Percentiles rank a stretch among this genome's conserved stretches.
phyloP scores from a whole-genome alignment of 2,888 invertebrate genomes.

The Dicycla oo region DNA sequence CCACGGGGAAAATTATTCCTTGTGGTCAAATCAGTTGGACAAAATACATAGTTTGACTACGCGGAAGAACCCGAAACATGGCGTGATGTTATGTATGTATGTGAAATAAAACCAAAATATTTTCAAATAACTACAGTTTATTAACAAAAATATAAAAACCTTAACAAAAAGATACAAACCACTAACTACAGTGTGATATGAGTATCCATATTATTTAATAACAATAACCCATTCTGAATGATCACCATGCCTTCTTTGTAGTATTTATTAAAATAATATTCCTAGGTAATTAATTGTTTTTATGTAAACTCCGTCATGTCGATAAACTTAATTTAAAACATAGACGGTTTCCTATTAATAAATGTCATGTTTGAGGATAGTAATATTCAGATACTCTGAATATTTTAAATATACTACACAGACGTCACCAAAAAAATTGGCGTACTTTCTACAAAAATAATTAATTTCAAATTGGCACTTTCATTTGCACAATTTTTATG shows the following conservation, averaged over 20 bases:
- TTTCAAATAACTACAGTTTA: conserved; percentile 66
- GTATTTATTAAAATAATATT: background rate
- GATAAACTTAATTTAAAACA: background rate
- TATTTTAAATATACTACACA: conserved; percentile 11
- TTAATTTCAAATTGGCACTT: conserved; percentile 68
- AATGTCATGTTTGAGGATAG: background rate
- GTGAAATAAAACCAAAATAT: conserved; percentile 36
- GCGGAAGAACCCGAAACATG: no score
- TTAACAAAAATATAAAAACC: conserved; percentile 69
- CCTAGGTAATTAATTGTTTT: background rate
- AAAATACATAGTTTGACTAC: no score
- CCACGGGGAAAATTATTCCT: no score
- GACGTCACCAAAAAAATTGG: conserved; percentile 33
- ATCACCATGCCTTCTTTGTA: conserved; percentile 48
- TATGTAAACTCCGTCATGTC: background rate
- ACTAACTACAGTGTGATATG: conserved; percentile 44
- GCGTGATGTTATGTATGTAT: no score
- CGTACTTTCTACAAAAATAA: conserved; percentile 6
- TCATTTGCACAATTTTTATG: conserved; percentile 63
- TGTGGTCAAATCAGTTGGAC: no score
- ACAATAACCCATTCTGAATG: conserved; percentile 26
- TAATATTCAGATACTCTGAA: conserved; percentile 6
- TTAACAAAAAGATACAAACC: conserved; percentile 56
- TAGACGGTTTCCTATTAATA: background rate
- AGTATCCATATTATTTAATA: conserved; percentile 45